Evolutionary conservation across 1,140 invertebrate species (phyloP), one percentile per base, ranked within the genome.

Genomic region (Thalassaphorura encarpata): DNA sequence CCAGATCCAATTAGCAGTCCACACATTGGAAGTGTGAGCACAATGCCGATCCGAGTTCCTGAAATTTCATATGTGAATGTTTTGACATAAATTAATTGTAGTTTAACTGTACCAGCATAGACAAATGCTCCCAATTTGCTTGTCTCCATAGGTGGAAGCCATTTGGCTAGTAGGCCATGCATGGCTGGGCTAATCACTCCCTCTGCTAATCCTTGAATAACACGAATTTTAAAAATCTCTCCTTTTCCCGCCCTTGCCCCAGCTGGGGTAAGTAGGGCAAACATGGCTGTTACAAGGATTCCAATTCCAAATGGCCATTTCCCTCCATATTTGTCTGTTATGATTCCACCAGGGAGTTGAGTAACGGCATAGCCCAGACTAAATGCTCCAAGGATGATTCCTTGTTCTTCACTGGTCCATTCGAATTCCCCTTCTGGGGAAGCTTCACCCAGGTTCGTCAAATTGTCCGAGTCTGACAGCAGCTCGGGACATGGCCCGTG

Each of bases 291-390:
- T 18, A 89, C 76, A 50, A 80, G 77, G 11, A 87, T 72, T 0
- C 77, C 76, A 18, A 73, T 43, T 31, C 77, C 75, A 18, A 64
- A 23, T 3, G 54, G 31, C 62, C 62, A 64, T 52, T 88, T 83
- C 0, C 87, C 84, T 4, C 88, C 87, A 64, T 80, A 89, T 66
- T 80, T 80, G 67, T 89, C 89, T 16, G 87, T 83, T 45, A 92
- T 67, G 54, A 90, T 85, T n/a, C 89, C 89, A 60, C 90, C 93
- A 8, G 56, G 56, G 2, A 58, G 15, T 36, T 58, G 56, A 18
- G 31, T 50, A 31, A 50, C 27, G 16, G n/a, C 19, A 24, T 52
- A 52, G 15, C 51, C 56, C 69, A 79, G 83, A 67, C 83, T 85
- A 64, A 86, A 86, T 0, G 83, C 77, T 28, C 79, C 77, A 1